Evolutionary conservation across 2,888 invertebrate genomes (phyloP), one percentile per base, ranked within the genome.

Genomic region (Rotaria socialis): DNA sequence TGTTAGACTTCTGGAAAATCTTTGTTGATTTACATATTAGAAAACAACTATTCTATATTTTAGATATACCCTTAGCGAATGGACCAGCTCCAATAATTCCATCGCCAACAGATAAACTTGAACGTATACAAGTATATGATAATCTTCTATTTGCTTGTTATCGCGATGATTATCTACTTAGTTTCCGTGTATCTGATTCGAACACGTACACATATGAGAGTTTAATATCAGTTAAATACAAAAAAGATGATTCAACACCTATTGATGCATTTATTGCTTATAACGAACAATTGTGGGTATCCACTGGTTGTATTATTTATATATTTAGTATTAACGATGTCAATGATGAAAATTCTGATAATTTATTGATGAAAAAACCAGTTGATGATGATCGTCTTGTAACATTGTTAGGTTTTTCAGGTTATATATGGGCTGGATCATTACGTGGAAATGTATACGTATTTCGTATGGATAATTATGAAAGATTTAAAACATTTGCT

Each of bases 291-390:
- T n/a, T 80, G 47, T 80, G 80, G 80, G 8, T 80, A 47, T 80
- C 80, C 43, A n/a, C 43, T 47, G 80, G 43, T 47, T 47, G 24
- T 47, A 80, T 80, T 43, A 22, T 80, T 47, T 35, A 22, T 47
- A 80, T 80, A 47, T 80, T 47, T 22, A 11, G 47, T 47, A 16
- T 80, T 47, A 14, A 80, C 19, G 24, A 47, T 47, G 11, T 11
- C 35, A 47, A 47, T 11, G 11, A 80, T 24, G 19, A 47, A 80
- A 35, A 47, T 47, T 47, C 47, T 10, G 43, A 47, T 47, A 16
- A 10, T 80, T 47, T 80, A 80, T n/a, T 43, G 47, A 80, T 80
- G 80, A 80, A 80, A 80, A 80, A 43, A 80, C 24, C 80, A 14
- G 43, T 80, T 47, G 80, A 80, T 80, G 80, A 80, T n/a, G 80